Evolutionary conservation across 2,797 vertebrate species (phyloP), one percentile per base, ranked within the genome.

Genomic region (Gambusia yucatana): DNA sequence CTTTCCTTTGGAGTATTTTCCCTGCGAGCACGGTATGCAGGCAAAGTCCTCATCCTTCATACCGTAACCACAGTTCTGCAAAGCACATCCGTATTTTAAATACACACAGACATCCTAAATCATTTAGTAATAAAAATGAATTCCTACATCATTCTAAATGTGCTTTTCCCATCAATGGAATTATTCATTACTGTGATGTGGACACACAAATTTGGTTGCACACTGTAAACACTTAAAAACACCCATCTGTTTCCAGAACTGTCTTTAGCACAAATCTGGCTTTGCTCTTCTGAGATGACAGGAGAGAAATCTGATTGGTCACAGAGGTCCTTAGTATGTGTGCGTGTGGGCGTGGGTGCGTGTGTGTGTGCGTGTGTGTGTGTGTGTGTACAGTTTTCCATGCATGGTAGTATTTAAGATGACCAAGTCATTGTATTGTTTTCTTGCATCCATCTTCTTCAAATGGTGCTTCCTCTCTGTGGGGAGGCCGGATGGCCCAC

Each of bases 1-100:
- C 69, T 97, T 98, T 79, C 98, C 98, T 93, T 96, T 98, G 79
- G 98, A 99, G 82, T 98, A 99, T 91, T 99, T 99, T 82, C 98
- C 98, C 0, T 96, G 94, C 0, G 96, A 96, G 83, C 98, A 99
- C 9, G 97, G 94, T 65, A 97, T 80, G 1, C 98, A 99, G 86
- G 95, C 93, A 0, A 98, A 99, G 90, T 97, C 97, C 3, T 98
- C 97, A 0, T 98, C 98, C 91, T 97, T 98, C 89, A 95, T 94
- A 46, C 98, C 98, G 0, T 98, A 98, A 61, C 98, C 97, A 46
- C 98, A 99, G 4, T 93, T 96, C 98, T 99, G 90, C 71, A 88
- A 85, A 79, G 83, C 55, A 87, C 75, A 82, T 76, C 79, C 30
- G 81, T 6, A 76, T 36, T 55, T 22, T 20, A 61, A 75, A 72